Base-by-base conservation (phyloP, 2,797 vertebrate species). In the Nannoperca obscura region DNA sequence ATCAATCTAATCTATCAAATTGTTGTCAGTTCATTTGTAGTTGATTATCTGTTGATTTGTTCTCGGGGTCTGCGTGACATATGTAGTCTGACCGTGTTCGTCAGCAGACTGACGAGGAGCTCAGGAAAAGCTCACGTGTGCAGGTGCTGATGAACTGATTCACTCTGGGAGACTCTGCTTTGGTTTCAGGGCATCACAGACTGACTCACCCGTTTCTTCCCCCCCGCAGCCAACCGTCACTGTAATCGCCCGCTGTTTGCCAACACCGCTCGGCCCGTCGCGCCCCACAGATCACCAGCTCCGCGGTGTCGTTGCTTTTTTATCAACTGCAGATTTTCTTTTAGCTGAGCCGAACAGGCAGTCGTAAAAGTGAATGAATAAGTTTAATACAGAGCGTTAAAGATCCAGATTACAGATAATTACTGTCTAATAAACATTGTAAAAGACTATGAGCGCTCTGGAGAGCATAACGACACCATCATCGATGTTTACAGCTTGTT, bases 191-290 rank as follows among this genome's bases (percentile, higher is more conserved):
- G 67, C 68, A 22, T 54, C 54, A 57, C 53, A 64, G 72, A 76
- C 68, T 73, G 72, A 76, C 68, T 72, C 67, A 60, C n/a, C 24
- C 3, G 0, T 19, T 24, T 36, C 17, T 24, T 19, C 50, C 22
- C 71, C 71, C 55, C 20, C 4, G 10, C 59, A 53, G 27, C 65
- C 59, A 30, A 24, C 50, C 36, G n/a, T 61, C 69, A 59, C 54
- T 80, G 65, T 61, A 78, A 73, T 74, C 70, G 40, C 49, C 19
- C 10, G 2, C 1, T 64, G 82, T 80, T 73, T 59, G 76, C 81
- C 57, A 68, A 68, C 62, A 68, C 9, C 10, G 40, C 20, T 52
- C 9, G 10, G 54, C 36, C 55, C 2, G 0, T 12, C 32, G 6
- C 62, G 40, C 57, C 53, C n/a, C 71, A 65, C 65, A 47, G 54